A percentile compares a stretch with the other conserved stretches of the same genome.
Conservation (phyloP, 2,113 vertebrate genomes). For the Cercocebus atys region DNA sequence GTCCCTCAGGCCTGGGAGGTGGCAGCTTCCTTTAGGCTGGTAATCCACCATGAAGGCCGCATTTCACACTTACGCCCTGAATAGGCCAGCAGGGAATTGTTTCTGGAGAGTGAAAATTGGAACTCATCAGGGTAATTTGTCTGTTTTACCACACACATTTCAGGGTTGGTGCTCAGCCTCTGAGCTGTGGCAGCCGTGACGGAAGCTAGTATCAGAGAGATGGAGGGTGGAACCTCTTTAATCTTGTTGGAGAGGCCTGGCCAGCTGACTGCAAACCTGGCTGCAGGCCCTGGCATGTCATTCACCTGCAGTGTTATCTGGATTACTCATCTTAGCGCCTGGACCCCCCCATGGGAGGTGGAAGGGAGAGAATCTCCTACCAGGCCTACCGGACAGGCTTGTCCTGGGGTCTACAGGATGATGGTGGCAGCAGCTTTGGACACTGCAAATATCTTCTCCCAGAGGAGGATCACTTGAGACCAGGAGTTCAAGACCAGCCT, state of each 20-base stretch:
- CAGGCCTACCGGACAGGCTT: background rate
- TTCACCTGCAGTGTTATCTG: background rate
- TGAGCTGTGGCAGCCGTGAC: background rate
- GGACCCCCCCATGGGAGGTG: fast-evolving
- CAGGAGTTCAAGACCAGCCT: background rate
- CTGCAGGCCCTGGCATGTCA: background rate
- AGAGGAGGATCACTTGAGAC: background rate
- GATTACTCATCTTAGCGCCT: no score
- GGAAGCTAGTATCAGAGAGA: background rate
- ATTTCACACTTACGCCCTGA: constrained; percentile 64
- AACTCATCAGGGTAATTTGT: constrained; percentile 63
- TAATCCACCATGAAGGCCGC: constrained; percentile 67
- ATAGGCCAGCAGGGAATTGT: constrained; percentile 36
- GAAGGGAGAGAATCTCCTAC: fast-evolving
- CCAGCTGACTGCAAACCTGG: background rate
- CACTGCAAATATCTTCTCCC: no score
- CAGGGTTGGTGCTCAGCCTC: background rate
- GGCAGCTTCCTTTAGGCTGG: constrained; percentile 48
- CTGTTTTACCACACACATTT: constrained; percentile 18
- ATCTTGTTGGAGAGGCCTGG: background rate
- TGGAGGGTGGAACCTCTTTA: background rate
- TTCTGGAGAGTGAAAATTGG: constrained; percentile 49
- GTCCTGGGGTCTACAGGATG: background rate
- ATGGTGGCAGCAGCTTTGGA: fast-evolving
- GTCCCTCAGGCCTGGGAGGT: background rate